Evolutionary conservation across 2,113 vertebrate genomes (phyloP).

Genomic region (Arenaria interpres): DNA sequence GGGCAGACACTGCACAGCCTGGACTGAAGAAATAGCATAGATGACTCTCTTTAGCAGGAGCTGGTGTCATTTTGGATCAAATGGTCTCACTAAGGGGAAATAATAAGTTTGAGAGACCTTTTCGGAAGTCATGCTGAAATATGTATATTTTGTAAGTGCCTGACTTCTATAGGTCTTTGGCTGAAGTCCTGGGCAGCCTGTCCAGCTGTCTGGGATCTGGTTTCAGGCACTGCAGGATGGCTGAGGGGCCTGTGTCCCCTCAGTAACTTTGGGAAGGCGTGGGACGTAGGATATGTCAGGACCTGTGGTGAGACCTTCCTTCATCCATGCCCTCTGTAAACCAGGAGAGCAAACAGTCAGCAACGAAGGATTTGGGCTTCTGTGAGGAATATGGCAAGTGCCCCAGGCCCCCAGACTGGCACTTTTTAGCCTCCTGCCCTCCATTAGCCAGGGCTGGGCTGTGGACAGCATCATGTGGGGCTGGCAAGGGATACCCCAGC

Average conservation of each 20-base stretch:
- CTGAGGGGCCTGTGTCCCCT: neutral
- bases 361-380: neutral
- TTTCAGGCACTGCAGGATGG: neutral
- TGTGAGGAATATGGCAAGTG: neutral
- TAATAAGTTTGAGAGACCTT: neutral
- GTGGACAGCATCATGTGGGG: fast-evolving
- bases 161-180: neutral
- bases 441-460: neutral
- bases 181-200: neutral
- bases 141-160: neutral
- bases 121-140: neutral
- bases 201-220: neutral
- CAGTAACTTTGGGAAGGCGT: neutral
- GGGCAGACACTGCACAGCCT: neutral
- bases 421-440: neutral
- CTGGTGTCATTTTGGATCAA: neutral
- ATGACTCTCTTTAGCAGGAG: neutral
- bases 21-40: neutral
- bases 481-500: neutral
- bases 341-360: neutral
- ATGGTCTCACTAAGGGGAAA: neutral
- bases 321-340: neutral
- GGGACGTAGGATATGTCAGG: neutral
- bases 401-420: neutral
- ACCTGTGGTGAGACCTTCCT: neutral